phyloP scores from a whole-genome alignment of 2,797 vertebrate species.

The Acomys russatus region DNA sequence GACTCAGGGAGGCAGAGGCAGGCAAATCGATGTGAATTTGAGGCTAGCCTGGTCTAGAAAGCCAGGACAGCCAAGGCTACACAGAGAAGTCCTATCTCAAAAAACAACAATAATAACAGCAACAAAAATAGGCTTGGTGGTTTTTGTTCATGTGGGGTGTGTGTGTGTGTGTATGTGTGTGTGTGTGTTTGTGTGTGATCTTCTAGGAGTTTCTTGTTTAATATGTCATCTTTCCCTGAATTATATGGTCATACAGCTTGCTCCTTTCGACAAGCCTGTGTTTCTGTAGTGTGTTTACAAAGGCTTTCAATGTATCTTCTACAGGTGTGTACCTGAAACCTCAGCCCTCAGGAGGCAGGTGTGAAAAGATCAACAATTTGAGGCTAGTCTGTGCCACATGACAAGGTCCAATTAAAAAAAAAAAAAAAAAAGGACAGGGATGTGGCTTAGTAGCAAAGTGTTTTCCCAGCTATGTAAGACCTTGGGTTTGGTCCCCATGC shows the following conservation, averaged over 20 bases:
- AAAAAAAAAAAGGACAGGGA: not conserved
- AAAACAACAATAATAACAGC: too few relatives aligned
- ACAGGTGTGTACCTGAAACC: not conserved
- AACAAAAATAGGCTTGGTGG: not conserved
- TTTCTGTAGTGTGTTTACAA: conserved; percentile 20
- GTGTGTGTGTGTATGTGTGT: not conserved
- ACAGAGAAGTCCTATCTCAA: too few relatives aligned
- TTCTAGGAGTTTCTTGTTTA: not conserved
- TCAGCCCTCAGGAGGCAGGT: not conserved
- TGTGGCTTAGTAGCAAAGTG: not conserved
- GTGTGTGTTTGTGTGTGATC: not conserved
- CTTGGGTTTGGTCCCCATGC: not conserved
- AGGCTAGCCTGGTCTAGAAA: too few relatives aligned
- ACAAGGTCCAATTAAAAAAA: not conserved
- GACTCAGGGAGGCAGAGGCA: too few relatives aligned
- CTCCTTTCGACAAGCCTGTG: not conserved
- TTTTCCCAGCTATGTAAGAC: not conserved
- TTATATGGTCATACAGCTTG: not conserved
- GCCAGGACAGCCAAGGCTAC: too few relatives aligned
- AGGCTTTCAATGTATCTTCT: not conserved
- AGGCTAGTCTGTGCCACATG: too few relatives aligned
- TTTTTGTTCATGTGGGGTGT: not conserved
- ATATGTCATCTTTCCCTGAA: not conserved
- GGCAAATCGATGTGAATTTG: too few relatives aligned
- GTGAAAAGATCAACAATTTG: not conserved